Evolutionary conservation across 2,888 invertebrate species (phyloP).

Genomic region (Amorpha juglandis): DNA sequence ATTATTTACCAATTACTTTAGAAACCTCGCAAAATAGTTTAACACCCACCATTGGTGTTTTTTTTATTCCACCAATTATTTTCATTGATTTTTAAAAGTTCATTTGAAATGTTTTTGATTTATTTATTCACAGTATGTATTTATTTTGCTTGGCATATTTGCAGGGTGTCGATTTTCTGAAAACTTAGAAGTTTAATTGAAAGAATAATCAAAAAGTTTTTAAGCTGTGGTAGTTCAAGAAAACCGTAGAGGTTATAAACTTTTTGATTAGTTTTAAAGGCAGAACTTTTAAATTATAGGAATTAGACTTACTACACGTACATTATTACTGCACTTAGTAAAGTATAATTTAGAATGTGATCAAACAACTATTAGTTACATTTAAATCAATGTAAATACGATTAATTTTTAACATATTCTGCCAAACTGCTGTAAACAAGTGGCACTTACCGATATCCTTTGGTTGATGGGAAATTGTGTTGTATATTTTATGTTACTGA

Average conservation of each 20-base stretch:
- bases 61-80: neutral
- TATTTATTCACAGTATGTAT: neutral
- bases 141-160: neutral
- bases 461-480: slow-evolving; percentile 36
- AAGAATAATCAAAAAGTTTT: neutral
- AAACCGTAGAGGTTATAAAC: slow-evolving; percentile 22
- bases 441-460: slow-evolving; percentile 54
- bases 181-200: neutral
- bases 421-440: slow-evolving; percentile 30
- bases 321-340: neutral
- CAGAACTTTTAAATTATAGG: neutral
- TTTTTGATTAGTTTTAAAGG: slow-evolving; percentile 24
- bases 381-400: slow-evolving; percentile 7
- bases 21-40: neutral
- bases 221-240: slow-evolving; percentile 3
- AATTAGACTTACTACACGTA: neutral
- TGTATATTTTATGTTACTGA: slow-evolving; percentile 36
- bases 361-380: slow-evolving; percentile 2
- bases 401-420: neutral
- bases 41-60: neutral
- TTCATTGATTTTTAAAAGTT: neutral
- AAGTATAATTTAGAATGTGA: neutral
- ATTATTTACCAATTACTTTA: no score
- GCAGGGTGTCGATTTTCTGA: neutral
- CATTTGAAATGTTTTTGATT: neutral